These are phyloP conservation scores for Chouioia cunea DNA, from an alignment of 2,888 invertebrate species.

Conservation along the genomic window DNA sequence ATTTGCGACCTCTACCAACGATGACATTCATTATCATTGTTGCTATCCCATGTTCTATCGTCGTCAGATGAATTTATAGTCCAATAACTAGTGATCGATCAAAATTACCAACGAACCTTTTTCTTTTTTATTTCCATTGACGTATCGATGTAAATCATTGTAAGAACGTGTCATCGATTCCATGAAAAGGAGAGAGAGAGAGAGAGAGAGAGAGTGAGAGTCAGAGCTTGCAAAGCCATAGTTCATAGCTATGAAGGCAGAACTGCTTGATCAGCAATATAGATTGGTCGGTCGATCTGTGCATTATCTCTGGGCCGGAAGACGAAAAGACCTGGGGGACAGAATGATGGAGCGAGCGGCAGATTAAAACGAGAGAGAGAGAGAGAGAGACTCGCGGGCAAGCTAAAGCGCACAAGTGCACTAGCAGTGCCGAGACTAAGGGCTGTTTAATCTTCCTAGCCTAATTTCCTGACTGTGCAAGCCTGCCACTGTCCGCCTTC, in stretches of 20 bases:
- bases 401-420: constrained; percentile 13
- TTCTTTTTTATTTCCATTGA: too few species aligned
- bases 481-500: constrained; percentile 2
- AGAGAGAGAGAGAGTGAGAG: not conserved
- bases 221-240: not conserved
- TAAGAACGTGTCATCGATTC: too few species aligned
- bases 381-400: constrained; percentile 22
- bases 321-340: constrained; percentile 26
- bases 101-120: too few species aligned
- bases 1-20: too few species aligned
- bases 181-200: too few species aligned
- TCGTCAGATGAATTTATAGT: too few species aligned
- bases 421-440: constrained; percentile 19
- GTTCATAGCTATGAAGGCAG: not conserved
- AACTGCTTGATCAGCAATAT: constrained; percentile 21
- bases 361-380: constrained; percentile 28
- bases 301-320: constrained; percentile 23
- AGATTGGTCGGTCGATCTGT: constrained; percentile 34
- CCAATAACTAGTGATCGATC: too few species aligned
- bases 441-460: constrained; percentile 45
- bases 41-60: too few species aligned
- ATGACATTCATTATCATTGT: too few species aligned
- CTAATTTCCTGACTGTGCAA: constrained; percentile 41
- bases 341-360: constrained; percentile 33
- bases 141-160: too few species aligned